Conservation (phyloP, 2,113 vertebrate genomes). For the Leiothrix lutea region DNA sequence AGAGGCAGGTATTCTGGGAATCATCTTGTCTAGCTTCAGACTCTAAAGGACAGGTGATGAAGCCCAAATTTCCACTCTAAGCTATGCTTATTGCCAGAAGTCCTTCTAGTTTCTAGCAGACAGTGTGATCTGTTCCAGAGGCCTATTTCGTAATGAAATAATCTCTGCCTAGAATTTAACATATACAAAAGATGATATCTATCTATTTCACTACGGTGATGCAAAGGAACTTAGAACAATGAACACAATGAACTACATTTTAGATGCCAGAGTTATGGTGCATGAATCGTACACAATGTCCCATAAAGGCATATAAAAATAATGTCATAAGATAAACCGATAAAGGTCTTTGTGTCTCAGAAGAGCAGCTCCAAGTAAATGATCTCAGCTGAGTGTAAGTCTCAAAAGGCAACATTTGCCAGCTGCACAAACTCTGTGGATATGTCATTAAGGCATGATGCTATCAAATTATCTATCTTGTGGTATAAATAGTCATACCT, state of each 20-base stretch:
- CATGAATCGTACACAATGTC: neutral
- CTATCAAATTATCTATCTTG: neutral
- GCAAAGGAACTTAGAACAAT: neutral
- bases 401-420: conserved; percentile 37
- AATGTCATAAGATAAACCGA: conserved; percentile 49
- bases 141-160: neutral
- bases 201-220: neutral
- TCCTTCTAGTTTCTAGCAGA: neutral
- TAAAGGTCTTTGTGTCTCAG: conserved; percentile 43
- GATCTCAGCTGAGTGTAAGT: conserved; percentile 26
- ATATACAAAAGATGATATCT: neutral
- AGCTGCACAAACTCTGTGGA: conserved; percentile 16
- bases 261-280: conserved; percentile 2
- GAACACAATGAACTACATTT: neutral
- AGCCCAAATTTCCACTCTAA: neutral
- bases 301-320: conserved; percentile 51
- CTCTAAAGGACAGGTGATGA: neutral
- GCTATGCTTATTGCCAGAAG: neutral
- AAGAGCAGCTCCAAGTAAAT: conserved; percentile 37
- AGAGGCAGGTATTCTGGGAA: neutral
- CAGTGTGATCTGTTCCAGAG: neutral
- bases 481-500: neutral
- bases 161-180: neutral
- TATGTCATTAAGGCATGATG: conserved; percentile 1
- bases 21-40: neutral